Evolutionary conservation across 2,797 vertebrate genomes (phyloP).

Genomic region (Lemur catta): DNA sequence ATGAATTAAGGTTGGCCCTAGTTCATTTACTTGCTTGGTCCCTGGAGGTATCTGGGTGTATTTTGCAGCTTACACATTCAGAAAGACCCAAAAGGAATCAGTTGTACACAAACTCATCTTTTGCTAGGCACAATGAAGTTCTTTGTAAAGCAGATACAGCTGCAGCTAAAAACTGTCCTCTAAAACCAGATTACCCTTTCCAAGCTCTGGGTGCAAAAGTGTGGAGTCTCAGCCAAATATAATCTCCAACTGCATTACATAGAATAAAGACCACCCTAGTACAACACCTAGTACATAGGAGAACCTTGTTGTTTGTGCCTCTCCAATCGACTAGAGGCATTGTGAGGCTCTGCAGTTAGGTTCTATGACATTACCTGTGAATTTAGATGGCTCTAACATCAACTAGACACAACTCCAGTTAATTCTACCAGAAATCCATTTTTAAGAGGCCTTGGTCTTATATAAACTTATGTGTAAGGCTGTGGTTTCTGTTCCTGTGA

Average conservation of each 20-base stretch:
- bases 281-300: neutral
- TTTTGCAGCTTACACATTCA: neutral
- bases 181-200: neutral
- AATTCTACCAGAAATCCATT: neutral
- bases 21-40: neutral
- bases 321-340: neutral
- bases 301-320: neutral
- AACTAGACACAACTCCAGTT: neutral
- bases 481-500: neutral
- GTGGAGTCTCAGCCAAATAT: neutral
- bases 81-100: neutral
- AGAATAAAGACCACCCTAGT: neutral
- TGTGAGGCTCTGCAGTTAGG: neutral
- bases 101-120: neutral
- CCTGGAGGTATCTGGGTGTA: neutral
- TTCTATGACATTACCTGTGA: neutral
- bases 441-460: neutral
- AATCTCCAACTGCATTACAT: neutral
- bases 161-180: neutral
- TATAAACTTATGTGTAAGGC: neutral
- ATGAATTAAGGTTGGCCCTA: neutral
- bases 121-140: neutral
- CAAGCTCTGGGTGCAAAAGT: neutral
- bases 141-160: neutral
- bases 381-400: neutral